Evolutionary conservation across 2,113 vertebrate species (phyloP), one percentile per base, ranked within the genome.

Genomic region (Chloropsis cyanopogon): DNA sequence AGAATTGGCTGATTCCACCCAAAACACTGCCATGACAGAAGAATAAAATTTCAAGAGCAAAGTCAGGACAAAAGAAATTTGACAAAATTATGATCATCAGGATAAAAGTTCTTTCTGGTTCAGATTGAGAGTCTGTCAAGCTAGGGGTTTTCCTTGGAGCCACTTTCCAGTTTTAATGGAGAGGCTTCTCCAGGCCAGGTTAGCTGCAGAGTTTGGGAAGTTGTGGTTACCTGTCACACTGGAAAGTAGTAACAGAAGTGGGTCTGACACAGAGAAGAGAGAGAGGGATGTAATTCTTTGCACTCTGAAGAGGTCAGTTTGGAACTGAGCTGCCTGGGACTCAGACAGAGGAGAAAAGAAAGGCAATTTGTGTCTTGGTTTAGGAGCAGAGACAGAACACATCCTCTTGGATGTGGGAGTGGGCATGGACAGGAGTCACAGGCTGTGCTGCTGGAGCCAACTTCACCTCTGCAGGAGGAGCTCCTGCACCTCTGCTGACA

Each of bases 361-460:
- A 64, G 56, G 42, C 12, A 5, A 23, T 65, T 52, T 56, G 19
- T 72, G 42, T 33, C 44, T 65, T 19, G 11, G 29, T 35, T 50
- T n/a, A 26, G 69, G 29, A 70, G 33, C 57, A 54, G 53, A 46
- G 49, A 52, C 17, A 59, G 84, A 80, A 18, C 10, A 4, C 14
- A 19, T 79, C 50, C n/a, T 28, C 23, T 25, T 28, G 44, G 47
- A 10, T 41, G 2, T 12, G n/a, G 24, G 28, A 20, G 17, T 6
- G 8, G 54, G 52, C 6, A 7, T 9, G 2, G 11, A n/a, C 33
- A 26, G n/a, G 8, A 35, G 66, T 7, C 9, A 0, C 9, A 7
- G 53, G 14, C 21, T 76, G 23, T 29, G 81, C 52, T 7, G 8
- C 16, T 9, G 53, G 47, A 81, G 24, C 42, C 7, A 8, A 3